phyloP scores from a whole-genome alignment of 2,113 vertebrate species.

The Cyanoliseus patagonus region DNA sequence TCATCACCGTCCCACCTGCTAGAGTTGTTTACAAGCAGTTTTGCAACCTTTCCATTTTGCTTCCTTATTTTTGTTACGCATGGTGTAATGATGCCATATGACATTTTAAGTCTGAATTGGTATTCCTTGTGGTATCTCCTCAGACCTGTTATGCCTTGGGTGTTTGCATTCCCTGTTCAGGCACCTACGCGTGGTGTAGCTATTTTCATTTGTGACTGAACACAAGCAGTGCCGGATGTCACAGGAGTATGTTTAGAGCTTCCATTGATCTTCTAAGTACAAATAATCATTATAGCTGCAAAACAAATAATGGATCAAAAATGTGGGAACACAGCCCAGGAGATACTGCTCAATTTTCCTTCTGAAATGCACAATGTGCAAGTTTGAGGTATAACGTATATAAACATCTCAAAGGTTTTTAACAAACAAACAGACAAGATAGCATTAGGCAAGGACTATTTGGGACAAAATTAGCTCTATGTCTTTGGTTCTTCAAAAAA shows the following conservation, averaged over 20 bases:
- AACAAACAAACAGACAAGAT: neutral
- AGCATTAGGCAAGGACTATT: neutral
- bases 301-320: conserved; percentile 50
- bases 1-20: neutral
- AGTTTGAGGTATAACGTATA: neutral
- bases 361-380: neutral
- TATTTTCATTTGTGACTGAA: conserved; percentile 44
- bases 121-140: conserved; percentile 43
- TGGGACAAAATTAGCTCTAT: neutral
- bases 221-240: conserved; percentile 32
- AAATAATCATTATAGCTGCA: conserved; percentile 61
- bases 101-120: conserved; percentile 46
- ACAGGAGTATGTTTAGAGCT: conserved; percentile 54
- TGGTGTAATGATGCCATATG: neutral
- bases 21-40: conserved; percentile 41
- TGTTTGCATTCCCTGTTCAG: neutral
- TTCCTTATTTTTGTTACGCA: neutral
- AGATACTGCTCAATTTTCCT: neutral
- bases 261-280: conserved; percentile 60
- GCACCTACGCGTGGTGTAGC: neutral
- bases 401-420: conserved; percentile 21
- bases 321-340: neutral
- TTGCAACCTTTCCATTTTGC: conserved; percentile 27
- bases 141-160: neutral
- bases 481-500: neutral